Base-by-base conservation (phyloP, 2,888 invertebrate species). In the Spodoptera picta region DNA sequence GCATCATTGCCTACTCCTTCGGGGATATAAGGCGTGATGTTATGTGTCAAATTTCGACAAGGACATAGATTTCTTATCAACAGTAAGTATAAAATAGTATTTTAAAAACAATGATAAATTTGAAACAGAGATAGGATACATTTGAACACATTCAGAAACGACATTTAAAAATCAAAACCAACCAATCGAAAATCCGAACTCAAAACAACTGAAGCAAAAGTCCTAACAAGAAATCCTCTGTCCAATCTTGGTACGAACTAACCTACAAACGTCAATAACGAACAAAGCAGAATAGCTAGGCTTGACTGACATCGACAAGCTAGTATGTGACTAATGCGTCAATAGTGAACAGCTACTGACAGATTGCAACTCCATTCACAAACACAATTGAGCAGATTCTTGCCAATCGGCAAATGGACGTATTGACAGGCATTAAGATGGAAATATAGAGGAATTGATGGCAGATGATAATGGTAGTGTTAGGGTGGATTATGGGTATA, bases 331-430 rank as follows among this genome's bases (percentile, higher is more conserved):
- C 59, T 56, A 43, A 69, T 60, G 63, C 50, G 43, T 69, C 71
- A 69, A 43, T 49, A 63, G 23, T 7, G 47, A 47, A 60, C 64
- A 59, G 42, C 27, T 60, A 47, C 52, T 60, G 56, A 45, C 50
- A 54, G 46, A 54, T 54, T 45, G 49, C 12, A n/a, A 10, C 45
- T 44, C 14, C 44, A 45, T 73, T 67, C 60, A 58, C 27, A 58
- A 70, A 73, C 56, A 68, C 56, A 60, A 50, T 73, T 53, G 58
- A 36, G 9, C 48, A 49, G 47, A 56, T 60, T 72, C 59, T 50
- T 63, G 53, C 27, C 7, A 11, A 50, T 46, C 23, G 50, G 14
- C 50, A 36, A 48, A 58, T 43, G 36, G 48, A 65, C 44, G 3
- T 50, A 55, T 61, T 48, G 53, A 68, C 58, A 52, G 50, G 49